Percentiles rank a stretch among this genome's conserved stretches.
Conservation (phyloP, 2,888 invertebrate species). For the Pseudococcus longispinus region DNA sequence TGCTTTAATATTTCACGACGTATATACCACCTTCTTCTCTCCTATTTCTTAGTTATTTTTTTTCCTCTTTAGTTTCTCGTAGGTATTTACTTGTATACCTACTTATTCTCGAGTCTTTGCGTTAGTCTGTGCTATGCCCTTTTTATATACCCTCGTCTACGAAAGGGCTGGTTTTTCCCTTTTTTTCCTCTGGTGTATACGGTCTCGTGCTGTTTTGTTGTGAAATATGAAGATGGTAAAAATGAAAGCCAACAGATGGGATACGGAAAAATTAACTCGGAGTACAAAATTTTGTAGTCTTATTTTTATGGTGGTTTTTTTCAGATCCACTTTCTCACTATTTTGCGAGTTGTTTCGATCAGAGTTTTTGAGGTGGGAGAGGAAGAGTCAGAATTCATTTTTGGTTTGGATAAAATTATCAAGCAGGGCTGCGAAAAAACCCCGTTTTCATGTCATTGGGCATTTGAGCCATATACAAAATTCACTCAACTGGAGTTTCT, state of each 20-base stretch:
- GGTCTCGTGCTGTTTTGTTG: background rate
- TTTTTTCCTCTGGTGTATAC: background rate
- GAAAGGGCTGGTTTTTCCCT: background rate
- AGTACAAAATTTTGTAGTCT: background rate
- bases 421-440: too few species aligned
- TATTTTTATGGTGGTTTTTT: background rate
- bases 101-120: background rate
- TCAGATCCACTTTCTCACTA: background rate
- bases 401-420: too few species aligned
- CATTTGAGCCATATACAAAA: too few species aligned
- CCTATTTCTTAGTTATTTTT: background rate
- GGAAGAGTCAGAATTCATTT: too few species aligned
- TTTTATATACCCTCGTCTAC: background rate
- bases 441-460: too few species aligned
- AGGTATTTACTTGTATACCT: background rate
- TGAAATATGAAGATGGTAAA: background rate
- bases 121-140: background rate
- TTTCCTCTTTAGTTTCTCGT: background rate
- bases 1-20: constrained; percentile 26
- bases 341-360: too few species aligned
- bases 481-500: too few species aligned
- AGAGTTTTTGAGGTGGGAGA: too few species aligned
- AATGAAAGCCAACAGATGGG: background rate
- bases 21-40: background rate
- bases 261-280: background rate